Base-by-base conservation (phyloP, 2,113 vertebrate species). In the Glaucomys volans region DNA sequence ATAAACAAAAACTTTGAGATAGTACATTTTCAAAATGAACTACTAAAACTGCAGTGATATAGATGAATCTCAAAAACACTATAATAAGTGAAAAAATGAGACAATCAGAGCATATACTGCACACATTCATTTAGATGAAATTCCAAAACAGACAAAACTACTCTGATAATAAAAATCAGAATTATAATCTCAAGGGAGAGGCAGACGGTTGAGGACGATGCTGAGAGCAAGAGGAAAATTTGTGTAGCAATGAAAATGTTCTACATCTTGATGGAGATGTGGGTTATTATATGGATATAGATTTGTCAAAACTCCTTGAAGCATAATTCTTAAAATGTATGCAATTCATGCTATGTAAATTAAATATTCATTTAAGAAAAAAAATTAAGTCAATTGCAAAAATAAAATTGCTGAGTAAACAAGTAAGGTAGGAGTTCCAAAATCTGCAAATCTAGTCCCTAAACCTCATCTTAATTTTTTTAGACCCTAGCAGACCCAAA, bases 341-440 rank as follows among this genome's bases (percentile, higher is more conserved):
- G 28, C 10, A 57, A 92, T 88, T 92, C 32, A 82, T 30, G n/a
- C 50, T 14, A 67, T 84, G 20, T 62, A 88, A 95, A 87, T 87
- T 74, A 95, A 89, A 59, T 85, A 64, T n/a, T 57, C 67, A 67
- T 72, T 79, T 92, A 72, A 40, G 52, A 50, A 86, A 67, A 82
- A 76, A n/a, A 13, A 37, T 18, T 47, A 24, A 88, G 11, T 83
- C 47, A 67, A 64, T 79, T 75, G 11, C 57, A 91, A 95, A 40
- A 92, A 81, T 50, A 80, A 96, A 93, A 96, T 3, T 76, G 5
- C 72, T 85, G 30, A 94, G 17, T 66, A 35, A 85, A 40, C n/a
- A 42, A 71, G 47, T 93, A 59, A 50, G 12, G 82, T 67, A 47
- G 54, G 54, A 62, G 11, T 35, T 67, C 47, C 66, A 82, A 95